Percentiles rank a stretch among this genome's conserved stretches.
phyloP scores from a whole-genome alignment of 2,797 vertebrate genomes.

The Sphenodon punctatus region DNA sequence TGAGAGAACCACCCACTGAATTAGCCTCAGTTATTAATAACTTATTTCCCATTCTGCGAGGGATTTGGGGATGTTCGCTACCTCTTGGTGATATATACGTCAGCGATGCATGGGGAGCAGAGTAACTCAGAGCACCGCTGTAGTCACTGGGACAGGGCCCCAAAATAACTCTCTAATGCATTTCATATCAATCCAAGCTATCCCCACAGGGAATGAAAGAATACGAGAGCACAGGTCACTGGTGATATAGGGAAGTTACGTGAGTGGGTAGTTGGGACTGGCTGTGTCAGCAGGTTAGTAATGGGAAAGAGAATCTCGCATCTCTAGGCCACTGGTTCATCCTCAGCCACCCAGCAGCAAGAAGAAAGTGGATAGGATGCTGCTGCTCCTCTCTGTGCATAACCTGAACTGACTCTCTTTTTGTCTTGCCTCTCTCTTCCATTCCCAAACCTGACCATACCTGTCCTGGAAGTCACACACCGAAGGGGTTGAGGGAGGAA shows the following conservation, averaged over 20 bases:
- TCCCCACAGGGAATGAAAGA: conserved; percentile 55
- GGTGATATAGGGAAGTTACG: conserved; percentile 49
- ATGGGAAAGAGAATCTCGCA: conserved; percentile 53
- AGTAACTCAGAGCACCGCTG: conserved; percentile 34
- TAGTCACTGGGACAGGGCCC: conserved; percentile 57
- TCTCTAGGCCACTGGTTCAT: conserved; percentile 48
- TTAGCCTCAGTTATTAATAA: conserved; percentile 61
- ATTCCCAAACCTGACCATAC: too few species aligned
- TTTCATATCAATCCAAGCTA: conserved; percentile 55
- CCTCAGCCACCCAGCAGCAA: conserved; percentile 12
- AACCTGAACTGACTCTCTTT: too few species aligned
- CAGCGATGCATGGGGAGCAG: conserved; percentile 36
- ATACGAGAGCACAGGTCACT: conserved; percentile 50
- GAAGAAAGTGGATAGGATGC: too few species aligned
- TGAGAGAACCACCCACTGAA: conserved; percentile 42
- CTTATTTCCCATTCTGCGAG: conserved; percentile 41
- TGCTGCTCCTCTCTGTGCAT: too few species aligned
- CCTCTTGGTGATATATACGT: conserved; percentile 30
- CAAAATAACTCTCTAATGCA: conserved; percentile 65
- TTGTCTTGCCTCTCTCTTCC: too few species aligned
- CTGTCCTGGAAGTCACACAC: too few species aligned
- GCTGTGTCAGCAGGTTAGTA: conserved; percentile 51
- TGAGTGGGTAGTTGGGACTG: conserved; percentile 60
- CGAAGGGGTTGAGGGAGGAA: too few species aligned
- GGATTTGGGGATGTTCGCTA: conserved; percentile 41